A percentile compares a stretch with the other conserved stretches of the same genome.
Conservation (phyloP, 2,888 invertebrate species). For the Troides helena region DNA sequence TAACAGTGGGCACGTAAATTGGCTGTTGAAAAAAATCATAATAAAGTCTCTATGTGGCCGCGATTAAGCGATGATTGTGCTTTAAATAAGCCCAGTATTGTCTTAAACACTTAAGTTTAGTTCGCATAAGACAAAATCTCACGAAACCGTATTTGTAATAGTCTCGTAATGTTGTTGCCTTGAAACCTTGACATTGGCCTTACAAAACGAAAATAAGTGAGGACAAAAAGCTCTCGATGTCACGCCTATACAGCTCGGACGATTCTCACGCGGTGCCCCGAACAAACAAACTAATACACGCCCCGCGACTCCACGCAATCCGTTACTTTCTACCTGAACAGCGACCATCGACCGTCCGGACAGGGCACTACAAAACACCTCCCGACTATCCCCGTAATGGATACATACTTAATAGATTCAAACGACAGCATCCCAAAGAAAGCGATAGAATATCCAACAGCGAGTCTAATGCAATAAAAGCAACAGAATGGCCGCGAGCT, state of each 20-base stretch:
- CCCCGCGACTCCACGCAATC: conserved; percentile 57
- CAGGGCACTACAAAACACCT: conserved; percentile 25
- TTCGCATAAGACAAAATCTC: background rate
- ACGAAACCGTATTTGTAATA: conserved; percentile 54
- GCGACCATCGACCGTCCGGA: conserved; percentile 43
- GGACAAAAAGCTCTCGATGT: conserved; percentile 57
- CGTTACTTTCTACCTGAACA: conserved; percentile 46
- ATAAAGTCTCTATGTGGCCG: no score
- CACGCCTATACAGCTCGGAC: conserved; percentile 76
- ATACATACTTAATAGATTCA: conserved; percentile 35
- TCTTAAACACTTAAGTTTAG: background rate
- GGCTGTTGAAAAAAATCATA: no score
- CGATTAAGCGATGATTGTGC: no score
- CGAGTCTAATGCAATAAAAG: conserved; percentile 64
- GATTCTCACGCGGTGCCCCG: conserved; percentile 74
- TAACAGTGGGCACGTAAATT: no score
- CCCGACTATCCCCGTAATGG: conserved; percentile 46
- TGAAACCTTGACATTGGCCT: conserved; percentile 57
- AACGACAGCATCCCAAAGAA: conserved; percentile 8
- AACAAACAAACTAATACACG: conserved; percentile 67
- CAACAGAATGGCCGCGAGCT: conserved; percentile 54
- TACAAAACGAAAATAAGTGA: conserved; percentile 56
- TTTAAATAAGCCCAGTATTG: no score
- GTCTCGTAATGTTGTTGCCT: conserved; percentile 68
- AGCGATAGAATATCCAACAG: conserved; percentile 33